Conservation (phyloP, 2,113 vertebrate genomes). For the Bufo gargarizans region DNA sequence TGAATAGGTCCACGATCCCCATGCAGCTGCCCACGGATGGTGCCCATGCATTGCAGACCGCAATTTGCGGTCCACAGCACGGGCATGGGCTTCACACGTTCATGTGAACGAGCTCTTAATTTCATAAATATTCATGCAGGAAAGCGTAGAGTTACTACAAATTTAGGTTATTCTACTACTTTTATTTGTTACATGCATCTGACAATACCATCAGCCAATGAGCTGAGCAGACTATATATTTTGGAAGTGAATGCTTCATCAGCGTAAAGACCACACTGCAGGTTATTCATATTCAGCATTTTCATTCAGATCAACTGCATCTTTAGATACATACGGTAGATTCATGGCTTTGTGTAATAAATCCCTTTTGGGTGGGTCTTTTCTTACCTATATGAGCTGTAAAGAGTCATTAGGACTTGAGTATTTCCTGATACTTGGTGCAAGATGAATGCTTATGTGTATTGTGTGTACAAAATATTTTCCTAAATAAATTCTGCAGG, state of each 20-base stretch:
- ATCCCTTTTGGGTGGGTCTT: background rate
- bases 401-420: background rate
- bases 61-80: too few relatives aligned
- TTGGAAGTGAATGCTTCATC: conserved; percentile 62
- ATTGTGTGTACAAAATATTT: background rate
- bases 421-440: background rate
- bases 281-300: conserved; percentile 67
- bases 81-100: too few relatives aligned
- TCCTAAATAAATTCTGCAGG: too few relatives aligned
- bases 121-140: too few relatives aligned
- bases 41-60: too few relatives aligned
- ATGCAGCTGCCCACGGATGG: too few relatives aligned
- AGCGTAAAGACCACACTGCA: conserved; percentile 66
- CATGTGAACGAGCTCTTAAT: too few relatives aligned
- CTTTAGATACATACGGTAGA: background rate
- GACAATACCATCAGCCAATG: conserved; percentile 61
- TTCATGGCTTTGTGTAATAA: conserved; percentile 57
- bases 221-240: conserved; percentile 63
- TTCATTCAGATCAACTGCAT: too few relatives aligned
- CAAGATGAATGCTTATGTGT: background rate
- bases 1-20: too few relatives aligned
- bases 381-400: background rate
- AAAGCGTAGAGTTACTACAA: background rate
- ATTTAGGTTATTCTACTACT: conserved; percentile 44
- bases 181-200: conserved; percentile 44